Base-by-base conservation (phyloP, 1,140 invertebrate genomes). In the Thaumetopoea pityocampa region DNA sequence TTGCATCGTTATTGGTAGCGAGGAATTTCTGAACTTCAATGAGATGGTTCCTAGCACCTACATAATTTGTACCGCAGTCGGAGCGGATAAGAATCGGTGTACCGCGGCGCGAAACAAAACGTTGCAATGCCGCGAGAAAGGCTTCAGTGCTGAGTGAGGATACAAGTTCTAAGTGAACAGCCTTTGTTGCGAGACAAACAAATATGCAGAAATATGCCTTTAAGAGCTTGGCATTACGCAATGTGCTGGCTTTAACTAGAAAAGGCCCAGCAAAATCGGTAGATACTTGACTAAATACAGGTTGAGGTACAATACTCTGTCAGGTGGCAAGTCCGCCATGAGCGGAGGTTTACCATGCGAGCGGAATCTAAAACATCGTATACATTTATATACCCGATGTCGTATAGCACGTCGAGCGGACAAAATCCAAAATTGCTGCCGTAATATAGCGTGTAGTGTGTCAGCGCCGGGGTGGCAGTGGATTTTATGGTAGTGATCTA, bases 161-260 rank as follows among this genome's bases (percentile, higher is more conserved):
- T 0, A 85, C 78, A 0, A 82, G 10, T 45, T 87, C 84, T 5
- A 88, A 41, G 41, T 86, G 84, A 10, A 85, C 37, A 2, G 77
- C 85, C 23, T 62, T 67, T 0, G 74, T 78, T 1, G 50, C 23
- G 8, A 85, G 67, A 34, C 83, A 87, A 3, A 85, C 63, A 36
- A 86, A 87, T 2, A 87, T 1, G 8, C 52, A 63, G 4, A 85
- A 28, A 41, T 85, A 87, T 1, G 50, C 59, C 38, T 87, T 87
- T 2, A 55, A 9, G 7, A 27, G 34, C 4, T 51, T 51, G 8
- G 37, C 36, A 10, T 56, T 54, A 9, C 63, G 43, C 7, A 51
- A 33, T 11, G 43, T 47, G 10, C 38, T 35, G 3, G 42, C 40
- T 54, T 65, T 81, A 4, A 81, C 49, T 0, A 48, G 8, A 14